Conservation (phyloP, 2,797 vertebrate species). For the Martes flavigula region DNA sequence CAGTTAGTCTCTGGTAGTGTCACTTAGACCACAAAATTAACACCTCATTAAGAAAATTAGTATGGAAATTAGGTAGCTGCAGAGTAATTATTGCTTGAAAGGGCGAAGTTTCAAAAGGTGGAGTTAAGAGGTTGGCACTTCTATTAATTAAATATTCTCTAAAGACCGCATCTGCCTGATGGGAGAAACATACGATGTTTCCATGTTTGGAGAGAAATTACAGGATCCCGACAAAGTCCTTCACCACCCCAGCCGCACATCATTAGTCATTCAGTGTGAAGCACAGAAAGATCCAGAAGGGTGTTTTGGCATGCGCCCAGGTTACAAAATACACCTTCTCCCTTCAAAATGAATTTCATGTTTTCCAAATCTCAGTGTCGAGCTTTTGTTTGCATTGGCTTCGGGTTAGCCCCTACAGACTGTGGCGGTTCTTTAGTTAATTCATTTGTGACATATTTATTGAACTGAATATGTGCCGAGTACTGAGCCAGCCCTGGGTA, state of each 20-base stretch:
- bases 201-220: not conserved
- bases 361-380: not conserved
- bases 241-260: not conserved
- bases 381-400: not conserved
- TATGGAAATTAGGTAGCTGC: constrained; percentile 34
- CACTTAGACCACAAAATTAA: constrained; percentile 29
- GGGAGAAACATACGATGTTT: not conserved
- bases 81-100: constrained; percentile 30
- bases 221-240: not conserved
- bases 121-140: constrained; percentile 18
- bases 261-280: not conserved
- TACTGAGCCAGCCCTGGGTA: not conserved
- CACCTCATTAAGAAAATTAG: constrained; percentile 54
- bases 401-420: not conserved
- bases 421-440: not conserved
- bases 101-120: constrained; percentile 25
- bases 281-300: not conserved
- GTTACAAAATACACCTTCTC: not conserved
- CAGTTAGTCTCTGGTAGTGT: not conserved
- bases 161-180: not conserved
- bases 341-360: not conserved
- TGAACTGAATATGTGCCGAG: not conserved
- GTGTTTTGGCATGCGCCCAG: not conserved
- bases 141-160: constrained; percentile 39
- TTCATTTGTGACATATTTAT: not conserved